phyloP scores from a whole-genome alignment of 1,140 invertebrate genomes.

The Ephestia elutella region DNA sequence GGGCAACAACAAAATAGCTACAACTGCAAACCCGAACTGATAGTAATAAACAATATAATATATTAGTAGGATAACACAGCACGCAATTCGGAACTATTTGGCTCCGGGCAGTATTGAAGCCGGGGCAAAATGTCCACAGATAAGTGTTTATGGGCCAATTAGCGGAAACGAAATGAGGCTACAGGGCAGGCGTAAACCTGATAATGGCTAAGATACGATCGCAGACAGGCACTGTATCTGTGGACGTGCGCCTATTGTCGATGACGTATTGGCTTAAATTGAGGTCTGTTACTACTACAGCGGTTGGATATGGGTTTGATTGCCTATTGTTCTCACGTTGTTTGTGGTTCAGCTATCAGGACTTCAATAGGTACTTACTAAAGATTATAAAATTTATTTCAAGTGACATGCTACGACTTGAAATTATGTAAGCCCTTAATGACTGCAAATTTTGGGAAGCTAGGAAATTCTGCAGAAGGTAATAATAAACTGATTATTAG shows the following conservation, averaged over 20 bases:
- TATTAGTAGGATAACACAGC: constrained; percentile 33
- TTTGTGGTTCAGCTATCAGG: background rate
- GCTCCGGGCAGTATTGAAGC: constrained; percentile 34
- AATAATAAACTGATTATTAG: no score
- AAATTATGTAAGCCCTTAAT: no score
- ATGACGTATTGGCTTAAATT: constrained; percentile 8
- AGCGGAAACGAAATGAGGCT: constrained; percentile 57
- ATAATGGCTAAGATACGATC: constrained; percentile 42
- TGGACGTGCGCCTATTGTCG: constrained; percentile 1
- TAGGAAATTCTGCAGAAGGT: no score
- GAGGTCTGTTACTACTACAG: background rate
- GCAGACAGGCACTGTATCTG: constrained; percentile 16
- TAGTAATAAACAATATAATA: no score
- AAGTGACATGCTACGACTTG: no score
- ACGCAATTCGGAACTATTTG: constrained; percentile 48
- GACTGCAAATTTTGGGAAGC: no score
- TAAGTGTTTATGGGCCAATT: constrained; percentile 68
- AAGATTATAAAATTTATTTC: no score
- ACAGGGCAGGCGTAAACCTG: constrained; percentile 41
- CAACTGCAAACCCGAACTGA: no score
- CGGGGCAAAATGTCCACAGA: constrained; percentile 45
- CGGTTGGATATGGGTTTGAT: background rate
- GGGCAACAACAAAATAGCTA: no score
- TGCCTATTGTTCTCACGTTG: background rate
- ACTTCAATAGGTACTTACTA: no score